Evolutionary conservation across 2,888 invertebrate genomes (phyloP), one percentile per base, ranked within the genome.

Genomic region (Hemithea aestivaria): DNA sequence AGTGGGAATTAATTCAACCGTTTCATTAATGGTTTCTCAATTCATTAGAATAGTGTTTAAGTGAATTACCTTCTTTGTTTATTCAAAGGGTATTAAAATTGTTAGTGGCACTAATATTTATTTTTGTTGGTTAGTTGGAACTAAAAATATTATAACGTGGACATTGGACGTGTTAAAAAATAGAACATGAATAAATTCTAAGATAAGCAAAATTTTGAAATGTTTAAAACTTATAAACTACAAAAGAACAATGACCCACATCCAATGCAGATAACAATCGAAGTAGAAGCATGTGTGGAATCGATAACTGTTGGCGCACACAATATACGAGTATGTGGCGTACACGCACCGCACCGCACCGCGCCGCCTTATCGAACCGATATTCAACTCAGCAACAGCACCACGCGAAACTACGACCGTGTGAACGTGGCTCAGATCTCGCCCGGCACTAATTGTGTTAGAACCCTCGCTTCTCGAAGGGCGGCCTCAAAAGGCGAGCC

Each of bases 231-330:
- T n/a, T 56, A 66, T 60, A 63, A 76, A 75, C 69, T 72, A 78
- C 71, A 76, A 84, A 82, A 78, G 80, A 87, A 83, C 83, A 84
- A 83, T 84, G 87, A 87, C 87, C 85, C 75, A 87, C 80, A 84
- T 87, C 76, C 69, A 68, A 62, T 64, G 69, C 73, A 79, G 85
- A 85, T 85, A 83, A 82, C 75, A 71, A 82, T 83, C 79, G 80
- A 74, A 66, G 75, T 84, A 49, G 82, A 83, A 84, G 81, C 80
- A 82, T 81, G 75, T 74, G 76, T 79, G 75, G 73, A 79, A 81
- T 85, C 85, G 85, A 85, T 87, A 87, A 83, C 83, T 78, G 76
- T 65, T 63, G 45, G 47, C 23, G 40, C n/a, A n/a, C n/a, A n/a
- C n/a, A n/a, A n/a, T n/a, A n/a, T n/a, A n/a, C n/a, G n/a, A n/a